A percentile compares a stretch with the other conserved stretches of the same genome.
These are phyloP conservation scores for Holcopasites calliopsidis DNA, from an alignment of 1,140 invertebrate species.

Conservation along the genomic window DNA sequence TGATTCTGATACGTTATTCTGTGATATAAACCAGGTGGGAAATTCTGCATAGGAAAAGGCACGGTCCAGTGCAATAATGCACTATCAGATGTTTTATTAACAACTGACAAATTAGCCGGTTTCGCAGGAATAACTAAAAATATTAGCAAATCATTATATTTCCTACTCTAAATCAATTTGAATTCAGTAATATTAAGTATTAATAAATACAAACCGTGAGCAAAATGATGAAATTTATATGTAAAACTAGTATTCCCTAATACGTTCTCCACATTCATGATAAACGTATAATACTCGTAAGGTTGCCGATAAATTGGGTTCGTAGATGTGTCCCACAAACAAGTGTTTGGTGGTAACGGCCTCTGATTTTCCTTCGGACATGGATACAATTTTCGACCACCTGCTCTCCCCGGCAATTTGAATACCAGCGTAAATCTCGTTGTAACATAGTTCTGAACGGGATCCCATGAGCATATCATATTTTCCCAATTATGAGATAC, in stretches of 20 bases:
- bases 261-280: conserved; percentile 79
- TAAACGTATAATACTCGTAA: conserved; percentile 81
- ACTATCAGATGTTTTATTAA: conserved; percentile 81
- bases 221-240: conserved; percentile 83
- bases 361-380: conserved; percentile 67
- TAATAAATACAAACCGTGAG: conserved; percentile 75
- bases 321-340: conserved; percentile 81
- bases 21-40: conserved; percentile 82
- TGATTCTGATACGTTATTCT: conserved; percentile 83
- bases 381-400: conserved; percentile 65
- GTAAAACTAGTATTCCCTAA: conserved; percentile 79
- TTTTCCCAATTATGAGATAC: conserved; percentile 84
- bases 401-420: conserved; percentile 73
- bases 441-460: conserved; percentile 78
- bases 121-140: conserved; percentile 82
- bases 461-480: conserved; percentile 84
- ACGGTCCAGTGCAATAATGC: conserved; percentile 82
- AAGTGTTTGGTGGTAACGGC: conserved; percentile 64
- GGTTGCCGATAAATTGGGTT: conserved; percentile 83
- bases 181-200: background rate
- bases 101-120: conserved; percentile 80
- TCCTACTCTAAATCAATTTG: too few species aligned
- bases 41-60: conserved; percentile 81
- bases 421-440: conserved; percentile 82
- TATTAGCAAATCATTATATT: too few species aligned